Evolutionary conservation across 1,140 invertebrate species (phyloP).

Genomic region (Adoxophyes honmai): DNA sequence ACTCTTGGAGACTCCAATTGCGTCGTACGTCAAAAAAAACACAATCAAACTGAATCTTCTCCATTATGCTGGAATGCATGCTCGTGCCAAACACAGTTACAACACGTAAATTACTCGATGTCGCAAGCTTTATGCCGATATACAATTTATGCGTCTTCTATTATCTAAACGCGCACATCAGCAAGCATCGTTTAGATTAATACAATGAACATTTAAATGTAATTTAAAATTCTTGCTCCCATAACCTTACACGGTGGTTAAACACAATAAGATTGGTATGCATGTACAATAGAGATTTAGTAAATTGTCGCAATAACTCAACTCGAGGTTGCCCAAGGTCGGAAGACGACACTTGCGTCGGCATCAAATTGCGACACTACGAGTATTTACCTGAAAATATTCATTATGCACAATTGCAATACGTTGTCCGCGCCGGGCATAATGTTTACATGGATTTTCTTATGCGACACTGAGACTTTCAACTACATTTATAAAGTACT

Average conservation of each 20-base stretch:
- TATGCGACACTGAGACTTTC: too few relatives aligned
- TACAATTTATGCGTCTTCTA: not conserved
- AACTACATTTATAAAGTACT: too few relatives aligned
- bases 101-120: too few relatives aligned
- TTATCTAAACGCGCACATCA: not conserved
- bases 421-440: not conserved
- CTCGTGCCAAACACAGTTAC: too few relatives aligned
- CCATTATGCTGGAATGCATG: too few relatives aligned
- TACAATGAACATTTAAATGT: slow-evolving; percentile 13
- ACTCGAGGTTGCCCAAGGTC: not conserved
- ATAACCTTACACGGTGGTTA: slow-evolving; percentile 11
- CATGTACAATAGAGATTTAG: slow-evolving; percentile 7
- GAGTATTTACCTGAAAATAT: not conserved
- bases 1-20: too few relatives aligned
- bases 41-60: too few relatives aligned
- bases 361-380: slow-evolving; percentile 9
- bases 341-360: slow-evolving; percentile 3
- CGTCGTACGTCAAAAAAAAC: too few relatives aligned
- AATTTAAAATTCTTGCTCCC: slow-evolving; percentile 13
- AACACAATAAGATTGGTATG: slow-evolving; percentile 10
- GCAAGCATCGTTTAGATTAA: not conserved
- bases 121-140: too few relatives aligned
- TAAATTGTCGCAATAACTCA: not conserved
- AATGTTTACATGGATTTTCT: not conserved
- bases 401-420: not conserved